Percentiles rank a stretch among this genome's conserved stretches.
These are phyloP conservation scores for Anarrhichthys ocellatus DNA, from an alignment of 2,113 vertebrate species.

Conservation along the genomic window DNA sequence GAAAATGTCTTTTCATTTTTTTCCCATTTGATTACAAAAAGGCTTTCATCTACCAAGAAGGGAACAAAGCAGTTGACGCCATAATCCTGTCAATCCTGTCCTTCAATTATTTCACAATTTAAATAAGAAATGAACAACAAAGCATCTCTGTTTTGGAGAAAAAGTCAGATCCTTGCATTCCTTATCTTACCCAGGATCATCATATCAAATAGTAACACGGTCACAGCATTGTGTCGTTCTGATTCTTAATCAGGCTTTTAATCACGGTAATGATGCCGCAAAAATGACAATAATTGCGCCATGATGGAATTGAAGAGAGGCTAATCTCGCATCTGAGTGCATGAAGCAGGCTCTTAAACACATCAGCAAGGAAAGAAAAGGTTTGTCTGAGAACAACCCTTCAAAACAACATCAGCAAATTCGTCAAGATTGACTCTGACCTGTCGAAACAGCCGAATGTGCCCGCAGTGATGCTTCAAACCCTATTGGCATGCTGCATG, in stretches of 20 bases:
- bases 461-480: constrained; percentile 43
- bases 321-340: background rate
- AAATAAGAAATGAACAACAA: background rate
- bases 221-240: background rate
- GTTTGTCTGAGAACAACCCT: background rate
- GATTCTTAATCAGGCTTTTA: constrained; percentile 34
- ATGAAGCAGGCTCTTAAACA: background rate
- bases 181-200: background rate
- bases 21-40: constrained; percentile 32
- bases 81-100: background rate
- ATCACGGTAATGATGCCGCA: constrained; percentile 34
- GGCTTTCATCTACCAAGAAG: constrained; percentile 20
- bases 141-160: background rate
- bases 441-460: constrained; percentile 30
- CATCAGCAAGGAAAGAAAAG: constrained; percentile 12
- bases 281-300: constrained; percentile 26
- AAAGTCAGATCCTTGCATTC: background rate
- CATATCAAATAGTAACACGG: background rate
- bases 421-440: constrained; percentile 58
- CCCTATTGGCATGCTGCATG: constrained; percentile 34
- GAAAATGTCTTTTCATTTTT: constrained; percentile 32
- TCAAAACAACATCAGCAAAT: constrained; percentile 12
- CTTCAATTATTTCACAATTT: constrained; percentile 7
- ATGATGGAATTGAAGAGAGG: background rate
- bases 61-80: constrained; percentile 23